Conservation (phyloP, 2,113 vertebrate species). For the Toxotes chatareus region DNA sequence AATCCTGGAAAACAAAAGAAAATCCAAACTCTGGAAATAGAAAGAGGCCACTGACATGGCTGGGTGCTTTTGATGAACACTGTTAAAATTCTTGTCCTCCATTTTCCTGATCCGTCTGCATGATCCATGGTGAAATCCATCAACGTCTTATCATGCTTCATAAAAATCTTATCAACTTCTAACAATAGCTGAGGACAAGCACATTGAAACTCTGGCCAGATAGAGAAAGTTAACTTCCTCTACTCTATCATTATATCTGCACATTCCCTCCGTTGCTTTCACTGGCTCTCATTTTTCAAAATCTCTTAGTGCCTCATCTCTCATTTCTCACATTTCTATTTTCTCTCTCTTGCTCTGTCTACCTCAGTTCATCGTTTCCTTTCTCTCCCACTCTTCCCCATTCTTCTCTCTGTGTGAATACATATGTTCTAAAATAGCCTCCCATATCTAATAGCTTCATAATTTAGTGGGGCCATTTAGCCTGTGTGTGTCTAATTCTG, state of each 20-base stretch:
- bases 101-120: conserved; percentile 66
- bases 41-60: conserved; percentile 15
- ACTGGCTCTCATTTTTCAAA: conserved; percentile 78
- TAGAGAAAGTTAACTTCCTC: conserved; percentile 68
- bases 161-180: conserved; percentile 83
- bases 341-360: conserved; percentile 53
- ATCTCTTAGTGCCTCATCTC: conserved; percentile 61
- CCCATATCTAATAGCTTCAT: conserved; percentile 64
- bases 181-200: conserved; percentile 78
- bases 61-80: conserved; percentile 39
- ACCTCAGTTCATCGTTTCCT: conserved; percentile 40
- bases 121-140: conserved; percentile 80
- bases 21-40: not conserved
- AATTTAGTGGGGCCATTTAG: conserved; percentile 78
- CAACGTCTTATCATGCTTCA: conserved; percentile 76
- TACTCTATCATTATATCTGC: conserved; percentile 75
- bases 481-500: conserved; percentile 78
- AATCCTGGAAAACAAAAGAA: conserved; percentile 27
- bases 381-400: conserved; percentile 39
- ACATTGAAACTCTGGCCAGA: conserved; percentile 51
- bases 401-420: conserved; percentile 59
- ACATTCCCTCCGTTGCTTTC: conserved; percentile 61
- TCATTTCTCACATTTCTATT: conserved; percentile 72
- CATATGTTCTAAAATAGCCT: conserved; percentile 57
- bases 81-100: conserved; percentile 31